Conservation (phyloP, 2,797 vertebrate genomes). For the Phrynocephalus vlangalii region DNA sequence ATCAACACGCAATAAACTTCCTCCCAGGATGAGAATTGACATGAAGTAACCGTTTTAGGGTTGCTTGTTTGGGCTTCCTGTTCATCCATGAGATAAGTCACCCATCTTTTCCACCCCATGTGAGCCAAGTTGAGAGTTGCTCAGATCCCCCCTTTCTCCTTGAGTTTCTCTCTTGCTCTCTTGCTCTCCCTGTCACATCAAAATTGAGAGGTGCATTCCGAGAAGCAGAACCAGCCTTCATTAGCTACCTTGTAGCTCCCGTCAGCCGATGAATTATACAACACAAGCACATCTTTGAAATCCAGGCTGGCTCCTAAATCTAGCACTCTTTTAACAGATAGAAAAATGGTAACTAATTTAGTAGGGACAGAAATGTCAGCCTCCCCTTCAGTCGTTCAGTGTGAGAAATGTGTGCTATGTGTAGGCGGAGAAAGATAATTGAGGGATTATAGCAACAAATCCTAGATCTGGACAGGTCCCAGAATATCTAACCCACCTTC, state of each 20-base stretch:
- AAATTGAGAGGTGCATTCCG: background rate
- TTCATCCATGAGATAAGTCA: background rate
- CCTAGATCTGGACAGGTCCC: background rate
- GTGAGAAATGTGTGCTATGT: no score
- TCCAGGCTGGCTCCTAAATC: constrained; percentile 51
- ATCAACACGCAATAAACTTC: no score
- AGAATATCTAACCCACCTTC: background rate
- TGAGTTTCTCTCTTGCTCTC: background rate
- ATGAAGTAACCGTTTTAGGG: no score
- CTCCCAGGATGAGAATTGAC: no score
- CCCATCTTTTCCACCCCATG: fast-evolving
- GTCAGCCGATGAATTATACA: constrained; percentile 54
- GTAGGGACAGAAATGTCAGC: constrained; percentile 8
- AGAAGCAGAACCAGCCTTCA: background rate
- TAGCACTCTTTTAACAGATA: constrained; percentile 31
- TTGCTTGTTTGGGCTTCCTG: background rate
- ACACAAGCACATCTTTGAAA: constrained; percentile 55
- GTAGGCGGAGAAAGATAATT: background rate
- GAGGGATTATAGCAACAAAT: background rate
- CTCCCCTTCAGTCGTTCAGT: fast-evolving
- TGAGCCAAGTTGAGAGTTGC: background rate
- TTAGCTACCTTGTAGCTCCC: constrained; percentile 40
- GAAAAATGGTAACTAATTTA: constrained; percentile 14
- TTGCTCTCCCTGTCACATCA: background rate
- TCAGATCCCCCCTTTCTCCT: background rate